A percentile compares a stretch with the other conserved stretches of the same genome.
These are phyloP conservation scores for Standfussiana lucernea DNA, from an alignment of 2,888 invertebrate species.

Conservation along the genomic window DNA sequence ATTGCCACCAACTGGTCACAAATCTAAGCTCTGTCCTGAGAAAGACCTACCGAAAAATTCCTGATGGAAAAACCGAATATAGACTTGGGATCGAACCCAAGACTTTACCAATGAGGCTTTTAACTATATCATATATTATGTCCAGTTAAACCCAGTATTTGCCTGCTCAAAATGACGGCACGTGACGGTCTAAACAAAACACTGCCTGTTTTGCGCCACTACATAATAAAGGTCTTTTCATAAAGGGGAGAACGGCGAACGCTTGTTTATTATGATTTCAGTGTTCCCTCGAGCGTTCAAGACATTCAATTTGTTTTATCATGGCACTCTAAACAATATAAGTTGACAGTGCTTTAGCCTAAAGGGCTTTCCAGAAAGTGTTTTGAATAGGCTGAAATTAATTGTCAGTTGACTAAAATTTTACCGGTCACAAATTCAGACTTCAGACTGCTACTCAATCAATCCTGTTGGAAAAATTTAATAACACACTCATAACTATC, in stretches of 20 bases:
- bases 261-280: neutral
- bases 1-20: neutral
- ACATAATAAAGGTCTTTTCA: neutral
- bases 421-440: neutral
- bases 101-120: neutral
- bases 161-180: neutral
- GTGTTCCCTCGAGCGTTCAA: neutral
- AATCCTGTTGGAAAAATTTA: neutral
- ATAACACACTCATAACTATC: neutral
- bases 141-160: neutral
- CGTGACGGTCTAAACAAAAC: neutral
- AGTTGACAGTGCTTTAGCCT: neutral
- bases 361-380: neutral
- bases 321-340: neutral
- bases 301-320: conserved; percentile 13
- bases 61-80: neutral
- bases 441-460: neutral
- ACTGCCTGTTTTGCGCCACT: neutral
- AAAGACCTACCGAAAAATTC: too few species aligned
- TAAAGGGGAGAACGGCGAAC: neutral
- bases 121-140: neutral
- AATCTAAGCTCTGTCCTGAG: neutral
- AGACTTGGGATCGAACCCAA: neutral
- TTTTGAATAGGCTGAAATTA: neutral
- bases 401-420: neutral